Conservation (phyloP, 2,113 vertebrate genomes). For the Scartelaos histophorus region DNA sequence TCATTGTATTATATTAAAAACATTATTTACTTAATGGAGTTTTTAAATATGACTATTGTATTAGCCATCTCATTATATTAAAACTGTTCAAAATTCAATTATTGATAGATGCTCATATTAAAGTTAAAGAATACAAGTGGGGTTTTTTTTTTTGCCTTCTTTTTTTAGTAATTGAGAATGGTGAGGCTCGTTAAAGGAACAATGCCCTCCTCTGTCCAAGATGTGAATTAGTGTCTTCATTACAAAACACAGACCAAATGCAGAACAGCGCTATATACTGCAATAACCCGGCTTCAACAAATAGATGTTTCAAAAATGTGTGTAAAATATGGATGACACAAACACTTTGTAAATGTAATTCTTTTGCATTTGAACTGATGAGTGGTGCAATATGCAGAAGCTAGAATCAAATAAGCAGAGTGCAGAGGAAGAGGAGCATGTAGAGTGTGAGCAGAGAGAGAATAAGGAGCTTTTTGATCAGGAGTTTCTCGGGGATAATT, state of each 20-base stretch:
- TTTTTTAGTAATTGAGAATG: slow-evolving; percentile 13
- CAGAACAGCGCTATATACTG: slow-evolving; percentile 26
- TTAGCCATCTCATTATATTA: neutral
- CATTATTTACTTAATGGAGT: no score
- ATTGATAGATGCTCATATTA: neutral
- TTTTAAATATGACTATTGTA: neutral
- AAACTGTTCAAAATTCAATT: neutral
- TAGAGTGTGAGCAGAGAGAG: slow-evolving; percentile 60
- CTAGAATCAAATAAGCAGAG: slow-evolving; percentile 52
- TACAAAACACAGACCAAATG: slow-evolving; percentile 33
- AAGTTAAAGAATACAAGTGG: neutral
- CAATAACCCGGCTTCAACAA: slow-evolving; percentile 56
- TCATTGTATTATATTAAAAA: no score
- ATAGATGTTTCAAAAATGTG: slow-evolving; percentile 45
- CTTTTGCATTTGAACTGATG: slow-evolving; percentile 63
- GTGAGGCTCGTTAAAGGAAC: slow-evolving; percentile 29
- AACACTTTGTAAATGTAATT: slow-evolving; percentile 58
- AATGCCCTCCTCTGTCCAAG: slow-evolving; percentile 51
- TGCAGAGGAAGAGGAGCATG: slow-evolving; percentile 28
- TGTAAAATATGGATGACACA: slow-evolving; percentile 52
- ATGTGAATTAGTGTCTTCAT: slow-evolving; percentile 49
- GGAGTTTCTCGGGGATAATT: slow-evolving; percentile 74
- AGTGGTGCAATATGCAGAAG: slow-evolving; percentile 44
- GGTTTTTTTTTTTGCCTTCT: neutral
- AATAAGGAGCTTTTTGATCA: slow-evolving; percentile 71